Conservation (phyloP, 2,888 invertebrate genomes). For the Rutpela maculata region DNA sequence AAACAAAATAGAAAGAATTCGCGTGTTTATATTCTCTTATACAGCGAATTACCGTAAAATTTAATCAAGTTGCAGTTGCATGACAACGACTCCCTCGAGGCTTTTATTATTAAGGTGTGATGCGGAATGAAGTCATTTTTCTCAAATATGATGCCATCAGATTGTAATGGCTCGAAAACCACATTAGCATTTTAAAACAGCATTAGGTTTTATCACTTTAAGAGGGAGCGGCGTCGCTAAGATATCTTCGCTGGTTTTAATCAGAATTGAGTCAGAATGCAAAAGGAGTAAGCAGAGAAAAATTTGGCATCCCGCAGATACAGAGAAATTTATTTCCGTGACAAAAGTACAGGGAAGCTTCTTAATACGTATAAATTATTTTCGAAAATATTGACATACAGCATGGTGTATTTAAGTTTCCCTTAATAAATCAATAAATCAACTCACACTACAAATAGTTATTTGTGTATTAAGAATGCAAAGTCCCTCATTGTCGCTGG, state of each 20-base stretch:
- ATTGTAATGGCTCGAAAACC: slow-evolving; percentile 54
- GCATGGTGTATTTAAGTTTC: background rate
- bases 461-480: no score
- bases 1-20: slow-evolving; percentile 31
- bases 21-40: slow-evolving; percentile 47
- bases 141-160: slow-evolving; percentile 53
- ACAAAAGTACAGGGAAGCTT: background rate
- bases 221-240: background rate
- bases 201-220: slow-evolving; percentile 39
- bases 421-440: no score
- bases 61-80: slow-evolving; percentile 57
- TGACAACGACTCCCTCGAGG: slow-evolving; percentile 49
- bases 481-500: no score
- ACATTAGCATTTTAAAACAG: slow-evolving; percentile 51
- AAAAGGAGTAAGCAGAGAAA: background rate
- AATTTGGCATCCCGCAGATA: background rate
- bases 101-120: slow-evolving; percentile 51
- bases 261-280: slow-evolving; percentile 28
- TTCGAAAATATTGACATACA: background rate
- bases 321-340: background rate
- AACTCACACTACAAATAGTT: no score
- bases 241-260: slow-evolving; percentile 31
- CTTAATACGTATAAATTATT: background rate
- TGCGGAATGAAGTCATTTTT: slow-evolving; percentile 53
- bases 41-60: slow-evolving; percentile 52